Percentiles rank a stretch among this genome's conserved stretches.
These are phyloP conservation scores for Furcifer pardalis DNA, from an alignment of 2,797 vertebrate genomes.

Conservation along the genomic window DNA sequence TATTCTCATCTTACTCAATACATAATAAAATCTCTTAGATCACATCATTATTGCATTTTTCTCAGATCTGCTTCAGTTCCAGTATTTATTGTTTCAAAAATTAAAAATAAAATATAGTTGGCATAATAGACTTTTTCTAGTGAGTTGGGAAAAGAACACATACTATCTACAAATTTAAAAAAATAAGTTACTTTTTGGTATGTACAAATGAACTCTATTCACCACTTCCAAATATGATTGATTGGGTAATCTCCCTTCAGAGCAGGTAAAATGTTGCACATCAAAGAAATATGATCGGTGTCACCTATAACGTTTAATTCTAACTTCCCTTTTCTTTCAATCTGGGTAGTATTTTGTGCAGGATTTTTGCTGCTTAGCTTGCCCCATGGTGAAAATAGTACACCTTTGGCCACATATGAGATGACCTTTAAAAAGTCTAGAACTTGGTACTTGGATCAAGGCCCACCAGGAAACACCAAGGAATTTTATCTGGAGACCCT, in stretches of 20 bases:
- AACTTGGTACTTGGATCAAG: no score
- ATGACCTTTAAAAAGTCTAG: background rate
- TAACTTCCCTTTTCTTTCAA: background rate
- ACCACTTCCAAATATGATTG: background rate
- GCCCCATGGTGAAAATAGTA: background rate
- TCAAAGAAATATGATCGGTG: slow-evolving; percentile 14
- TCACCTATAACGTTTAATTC: slow-evolving; percentile 23
- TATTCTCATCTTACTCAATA: no score
- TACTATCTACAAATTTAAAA: background rate
- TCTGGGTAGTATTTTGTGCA: background rate
- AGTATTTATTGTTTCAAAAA: background rate
- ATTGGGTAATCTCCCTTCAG: background rate
- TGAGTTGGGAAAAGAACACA: background rate
- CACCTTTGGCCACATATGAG: background rate
- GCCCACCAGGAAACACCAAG: no score
- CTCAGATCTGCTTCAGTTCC: background rate
- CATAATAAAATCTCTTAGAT: no score
- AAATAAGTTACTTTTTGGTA: background rate
- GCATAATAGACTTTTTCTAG: background rate
- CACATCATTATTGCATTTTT: no score
- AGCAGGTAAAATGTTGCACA: slow-evolving; percentile 14
- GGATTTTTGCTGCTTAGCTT: background rate
- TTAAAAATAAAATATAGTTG: background rate
- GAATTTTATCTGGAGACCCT: no score
- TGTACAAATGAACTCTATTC: background rate